Base-by-base conservation (phyloP, 2,888 invertebrate genomes). In the Tridacna gigas region DNA sequence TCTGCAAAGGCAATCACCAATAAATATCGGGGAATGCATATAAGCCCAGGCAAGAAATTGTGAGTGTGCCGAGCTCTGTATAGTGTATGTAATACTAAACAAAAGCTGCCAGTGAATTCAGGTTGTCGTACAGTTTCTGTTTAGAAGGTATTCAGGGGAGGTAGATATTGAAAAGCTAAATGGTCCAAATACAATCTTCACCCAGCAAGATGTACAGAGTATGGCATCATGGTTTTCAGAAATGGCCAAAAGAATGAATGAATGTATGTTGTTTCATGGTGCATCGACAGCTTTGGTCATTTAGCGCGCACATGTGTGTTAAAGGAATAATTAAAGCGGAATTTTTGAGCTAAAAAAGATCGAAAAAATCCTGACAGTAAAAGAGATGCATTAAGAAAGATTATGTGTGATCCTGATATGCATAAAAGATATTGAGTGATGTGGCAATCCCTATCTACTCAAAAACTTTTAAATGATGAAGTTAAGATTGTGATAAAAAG, bases 241-340 rank as follows among this genome's bases (percentile, higher is more conserved):
- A 67, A 86, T 83, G 83, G 71, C 83, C 2, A 51, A 83, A 65
- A 25, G 86, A 18, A n/a, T n/a, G n/a, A n/a, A n/a, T n/a, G n/a
- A n/a, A n/a, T n/a, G n/a, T n/a, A n/a, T n/a, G n/a, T n/a, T n/a
- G n/a, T n/a, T n/a, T n/a, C n/a, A n/a, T n/a, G n/a, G n/a, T n/a
- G n/a, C n/a, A n/a, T n/a, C n/a, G n/a, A n/a, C n/a, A n/a, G n/a
- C n/a, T n/a, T n/a, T n/a, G n/a, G n/a, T n/a, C n/a, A n/a, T n/a
- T n/a, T n/a, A n/a, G n/a, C n/a, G n/a, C n/a, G n/a, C n/a, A n/a
- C n/a, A n/a, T n/a, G n/a, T n/a, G n/a, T n/a, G n/a, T n/a, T n/a
- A n/a, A n/a, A n/a, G n/a, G n/a, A n/a, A n/a, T n/a, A n/a, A n/a
- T n/a, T n/a, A n/a, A n/a, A n/a, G n/a, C n/a, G n/a, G n/a, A n/a